These are phyloP conservation scores for Tiaroga cobitis DNA, from an alignment of 2,797 vertebrate species.

Conservation along the genomic window DNA sequence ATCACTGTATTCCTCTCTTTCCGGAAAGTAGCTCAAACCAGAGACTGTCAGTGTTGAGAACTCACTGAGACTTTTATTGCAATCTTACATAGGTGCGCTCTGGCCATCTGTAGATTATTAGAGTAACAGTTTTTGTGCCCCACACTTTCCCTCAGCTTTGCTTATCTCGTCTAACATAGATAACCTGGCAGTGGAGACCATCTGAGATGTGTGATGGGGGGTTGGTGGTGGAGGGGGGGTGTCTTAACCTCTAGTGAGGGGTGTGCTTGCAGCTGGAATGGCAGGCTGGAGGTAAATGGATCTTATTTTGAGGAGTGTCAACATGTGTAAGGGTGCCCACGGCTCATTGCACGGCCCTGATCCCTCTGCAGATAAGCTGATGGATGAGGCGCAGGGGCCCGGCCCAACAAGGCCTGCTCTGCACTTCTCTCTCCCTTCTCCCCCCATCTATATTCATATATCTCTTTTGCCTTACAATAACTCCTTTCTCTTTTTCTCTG, in stretches of 20 bases:
- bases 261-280: constrained; percentile 58
- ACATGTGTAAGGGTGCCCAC: constrained; percentile 81
- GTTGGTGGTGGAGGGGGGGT: constrained; percentile 8
- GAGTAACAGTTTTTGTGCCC: constrained; percentile 31
- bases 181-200: constrained; percentile 24
- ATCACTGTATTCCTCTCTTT: constrained; percentile 40
- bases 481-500: constrained; percentile 16
- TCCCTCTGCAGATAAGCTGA: constrained; percentile 76
- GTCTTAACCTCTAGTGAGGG: constrained; percentile 53
- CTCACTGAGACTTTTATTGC: constrained; percentile 36
- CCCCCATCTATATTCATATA: constrained; percentile 45
- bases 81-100: constrained; percentile 36
- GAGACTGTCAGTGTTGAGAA: constrained; percentile 24
- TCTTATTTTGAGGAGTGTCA: constrained; percentile 84
- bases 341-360: constrained; percentile 80
- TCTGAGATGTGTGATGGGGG: constrained; percentile 11
- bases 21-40: constrained; percentile 38
- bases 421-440: constrained; percentile 47
- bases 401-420: constrained; percentile 60
- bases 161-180: constrained; percentile 31
- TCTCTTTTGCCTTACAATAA: constrained; percentile 38
- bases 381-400: constrained; percentile 72
- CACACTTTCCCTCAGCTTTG: constrained; percentile 40
- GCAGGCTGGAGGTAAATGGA: constrained; percentile 78
- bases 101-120: constrained; percentile 34